Percentiles rank a stretch among this genome's conserved stretches.
Evolutionary conservation across 2,797 vertebrate genomes (phyloP).

Genomic region (Platyrinchus mystaceus): DNA sequence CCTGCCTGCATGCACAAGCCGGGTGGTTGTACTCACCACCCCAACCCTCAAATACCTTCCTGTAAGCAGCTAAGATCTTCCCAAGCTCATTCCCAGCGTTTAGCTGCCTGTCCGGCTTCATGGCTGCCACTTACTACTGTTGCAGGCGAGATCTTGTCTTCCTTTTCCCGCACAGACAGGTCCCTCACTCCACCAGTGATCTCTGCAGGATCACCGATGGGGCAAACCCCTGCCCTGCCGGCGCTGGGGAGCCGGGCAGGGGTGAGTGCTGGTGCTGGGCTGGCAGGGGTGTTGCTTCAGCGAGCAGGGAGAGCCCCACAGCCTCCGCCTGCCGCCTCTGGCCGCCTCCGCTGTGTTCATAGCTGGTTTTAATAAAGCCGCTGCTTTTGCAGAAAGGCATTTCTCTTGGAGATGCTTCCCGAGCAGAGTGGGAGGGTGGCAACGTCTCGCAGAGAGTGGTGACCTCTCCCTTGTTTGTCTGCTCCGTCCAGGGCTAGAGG

Average conservation of each 20-base stretch:
- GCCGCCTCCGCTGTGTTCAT: not conserved
- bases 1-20: not conserved
- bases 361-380: slow-evolving; percentile 45
- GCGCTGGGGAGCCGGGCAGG: rapidly evolving
- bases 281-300: not conserved
- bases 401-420: slow-evolving; percentile 21
- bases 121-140: not conserved
- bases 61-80: not conserved
- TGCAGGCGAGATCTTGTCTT: not conserved
- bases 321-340: not conserved
- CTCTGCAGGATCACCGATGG: not conserved
- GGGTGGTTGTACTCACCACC: not conserved
- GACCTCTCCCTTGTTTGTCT: slow-evolving; percentile 38
- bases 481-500: not conserved
- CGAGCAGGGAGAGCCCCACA: not conserved
- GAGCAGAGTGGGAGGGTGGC: slow-evolving; percentile 24
- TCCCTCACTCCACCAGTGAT: not conserved
- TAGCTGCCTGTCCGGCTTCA: not conserved
- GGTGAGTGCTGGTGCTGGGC: not conserved
- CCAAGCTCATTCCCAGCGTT: not conserved
- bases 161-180: too few species aligned
- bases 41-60: not conserved
- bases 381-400: slow-evolving; percentile 34
- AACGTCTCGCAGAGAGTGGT: not conserved
- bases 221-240: not conserved